Percentiles rank a stretch among this genome's conserved stretches.
These are phyloP conservation scores for Loxodonta africana DNA, from an alignment of 2,113 vertebrate species.

Conservation along the genomic window DNA sequence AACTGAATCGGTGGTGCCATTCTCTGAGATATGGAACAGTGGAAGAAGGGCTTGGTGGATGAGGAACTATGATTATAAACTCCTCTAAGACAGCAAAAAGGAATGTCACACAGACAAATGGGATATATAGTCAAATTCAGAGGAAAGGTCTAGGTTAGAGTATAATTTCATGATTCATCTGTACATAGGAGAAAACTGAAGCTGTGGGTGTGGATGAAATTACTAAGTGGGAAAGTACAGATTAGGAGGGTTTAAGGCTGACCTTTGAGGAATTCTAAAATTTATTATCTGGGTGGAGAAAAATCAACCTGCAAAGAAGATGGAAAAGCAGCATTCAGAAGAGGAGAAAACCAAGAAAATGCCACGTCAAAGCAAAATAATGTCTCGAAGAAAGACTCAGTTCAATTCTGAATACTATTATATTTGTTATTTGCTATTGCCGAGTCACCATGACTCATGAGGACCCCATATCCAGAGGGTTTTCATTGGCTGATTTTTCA, in stretches of 20 bases:
- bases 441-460: no score
- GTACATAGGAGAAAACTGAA: neutral
- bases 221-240: neutral
- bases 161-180: neutral
- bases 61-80: neutral
- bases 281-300: neutral
- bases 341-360: neutral
- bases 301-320: constrained; percentile 21
- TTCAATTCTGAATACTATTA: constrained; percentile 8
- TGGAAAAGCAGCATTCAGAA: neutral
- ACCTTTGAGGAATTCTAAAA: constrained; percentile 17
- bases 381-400: neutral
- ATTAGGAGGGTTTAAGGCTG: neutral
- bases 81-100: neutral
- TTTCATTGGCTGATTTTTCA: no score
- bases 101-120: neutral
- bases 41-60: neutral
- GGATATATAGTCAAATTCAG: neutral
- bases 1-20: neutral
- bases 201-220: neutral
- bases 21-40: neutral
- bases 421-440: no score
- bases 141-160: neutral
- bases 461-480: no score
- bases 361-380: neutral